Base-by-base conservation (phyloP, 2,113 vertebrate genomes). In the Psilopogon haemacephalus region DNA sequence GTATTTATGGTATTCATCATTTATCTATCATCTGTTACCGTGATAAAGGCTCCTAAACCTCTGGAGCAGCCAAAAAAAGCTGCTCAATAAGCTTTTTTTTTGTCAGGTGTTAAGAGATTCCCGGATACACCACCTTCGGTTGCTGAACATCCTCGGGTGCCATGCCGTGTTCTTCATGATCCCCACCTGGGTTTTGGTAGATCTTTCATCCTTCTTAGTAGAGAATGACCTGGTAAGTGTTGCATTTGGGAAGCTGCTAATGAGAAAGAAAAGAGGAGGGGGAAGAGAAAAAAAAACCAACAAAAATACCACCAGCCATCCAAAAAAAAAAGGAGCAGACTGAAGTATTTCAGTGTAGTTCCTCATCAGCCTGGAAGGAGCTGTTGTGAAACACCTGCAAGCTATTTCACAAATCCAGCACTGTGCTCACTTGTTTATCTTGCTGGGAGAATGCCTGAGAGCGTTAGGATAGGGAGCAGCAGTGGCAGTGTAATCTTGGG, bases 81-180 rank as follows among this genome's bases (percentile, higher is more conserved):
- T 69, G 8, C 62, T 76, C 52, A 67, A 42, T 81, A 5, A 2
- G 69, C 62, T 30, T 11, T 91, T 30, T 11, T 91, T 50, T 81
- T 79, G n/a, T 6, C 78, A 99, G 99, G 99, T 99, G 15, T 85
- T 99, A 86, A 97, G 98, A 58, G 99, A 99, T 94, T 99, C 98
- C 0, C 95, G 97, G 40, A 98, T 99, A 60, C 99, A 99, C 84
- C 99, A 99, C 26, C 97, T 99, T 26, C 97, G 98, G 42, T 93
- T 99, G 44, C 98, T 99, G 80, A 99, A 99, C 96, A 98, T 99
- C 50, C 97, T 99, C 4, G 99, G 99, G 56, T 99, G 99, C 92
- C 98, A 99, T 2, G 99, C 99, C 0, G 96, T 99, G 27, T 97
- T 99, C 93, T 99, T 99, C 96, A 99, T 99, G 99, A 97, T 99